Conservation (phyloP, 2,797 vertebrate species). For the Poecilia gillii region DNA sequence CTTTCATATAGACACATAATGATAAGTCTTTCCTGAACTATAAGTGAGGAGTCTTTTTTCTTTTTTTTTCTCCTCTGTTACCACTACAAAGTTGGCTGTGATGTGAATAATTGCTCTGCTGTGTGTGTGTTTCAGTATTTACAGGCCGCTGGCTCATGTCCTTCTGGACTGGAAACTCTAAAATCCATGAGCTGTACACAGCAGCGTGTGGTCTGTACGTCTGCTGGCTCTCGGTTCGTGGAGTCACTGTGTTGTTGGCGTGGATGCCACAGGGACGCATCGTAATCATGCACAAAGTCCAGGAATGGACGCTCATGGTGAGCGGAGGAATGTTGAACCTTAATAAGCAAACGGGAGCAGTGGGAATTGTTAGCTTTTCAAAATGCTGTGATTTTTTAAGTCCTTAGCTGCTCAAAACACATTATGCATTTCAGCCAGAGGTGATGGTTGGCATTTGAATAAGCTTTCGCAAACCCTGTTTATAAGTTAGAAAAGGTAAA, state of each 20-base stretch:
- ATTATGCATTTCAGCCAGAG: background rate
- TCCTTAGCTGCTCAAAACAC: background rate
- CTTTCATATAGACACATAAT: background rate
- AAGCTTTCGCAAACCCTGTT: background rate
- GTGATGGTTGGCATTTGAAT: background rate
- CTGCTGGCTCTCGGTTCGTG: conserved; percentile 96
- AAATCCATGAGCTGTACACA: conserved; percentile 98
- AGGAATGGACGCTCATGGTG: conserved; percentile 97
- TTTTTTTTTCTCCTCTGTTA: background rate
- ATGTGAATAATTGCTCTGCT: background rate
- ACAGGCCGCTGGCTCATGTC: conserved; percentile 99
- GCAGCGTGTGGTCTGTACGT: conserved; percentile 97
- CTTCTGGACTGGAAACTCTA: conserved; percentile 97
- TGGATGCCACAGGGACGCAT: conserved; percentile 99
- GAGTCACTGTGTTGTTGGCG: conserved; percentile 91
- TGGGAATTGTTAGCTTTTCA: background rate
- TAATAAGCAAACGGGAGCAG: background rate
- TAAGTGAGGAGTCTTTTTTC: background rate
- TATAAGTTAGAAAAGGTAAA: background rate
- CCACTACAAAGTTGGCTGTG: background rate
- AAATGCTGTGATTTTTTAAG: background rate
- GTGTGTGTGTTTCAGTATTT: conserved; percentile 84
- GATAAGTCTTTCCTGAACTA: conserved; percentile 4
- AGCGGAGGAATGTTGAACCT: background rate
- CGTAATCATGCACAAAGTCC: conserved; percentile 94